These are phyloP conservation scores for Ranitomeya imitator DNA, from an alignment of 2,113 vertebrate genomes.

Conservation along the genomic window DNA sequence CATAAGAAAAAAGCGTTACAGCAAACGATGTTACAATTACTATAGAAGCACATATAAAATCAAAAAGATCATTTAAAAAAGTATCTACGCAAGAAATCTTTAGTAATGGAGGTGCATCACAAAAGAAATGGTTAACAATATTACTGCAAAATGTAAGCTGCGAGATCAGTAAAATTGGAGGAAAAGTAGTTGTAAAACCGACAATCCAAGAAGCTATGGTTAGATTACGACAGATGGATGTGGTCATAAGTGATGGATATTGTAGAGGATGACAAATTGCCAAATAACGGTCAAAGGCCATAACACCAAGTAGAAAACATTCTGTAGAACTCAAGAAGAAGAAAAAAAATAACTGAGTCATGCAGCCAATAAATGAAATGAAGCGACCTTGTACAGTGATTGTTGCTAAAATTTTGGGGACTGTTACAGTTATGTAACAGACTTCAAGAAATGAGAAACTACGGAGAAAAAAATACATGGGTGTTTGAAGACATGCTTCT, in stretches of 20 bases:
- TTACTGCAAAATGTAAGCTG: slow-evolving; percentile 31
- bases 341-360: slow-evolving; percentile 41
- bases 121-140: slow-evolving; percentile 33
- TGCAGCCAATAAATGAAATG: slow-evolving; percentile 21
- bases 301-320: slow-evolving; percentile 57
- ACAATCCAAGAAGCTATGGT: neutral
- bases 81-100: slow-evolving; percentile 22
- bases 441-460: slow-evolving; percentile 63
- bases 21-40: slow-evolving; percentile 22
- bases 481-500: slow-evolving; percentile 55
- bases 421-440: slow-evolving; percentile 49
- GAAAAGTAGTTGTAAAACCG: slow-evolving; percentile 31
- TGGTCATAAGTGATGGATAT: slow-evolving; percentile 32
- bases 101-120: slow-evolving; percentile 17
- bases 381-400: neutral
- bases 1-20: slow-evolving; percentile 23
- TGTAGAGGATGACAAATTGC: slow-evolving; percentile 59
- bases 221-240: neutral
- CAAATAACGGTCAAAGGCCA: slow-evolving; percentile 60
- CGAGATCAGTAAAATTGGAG: slow-evolving; percentile 14
- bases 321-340: slow-evolving; percentile 54
- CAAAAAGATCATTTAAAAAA: slow-evolving; percentile 7
- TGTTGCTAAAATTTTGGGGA: slow-evolving; percentile 43
- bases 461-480: slow-evolving; percentile 61
- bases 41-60: slow-evolving; percentile 24